Percentiles rank a stretch among this genome's conserved stretches.
Conservation (phyloP, 2,113 vertebrate species). For the Telmatochromis sp. region DNA sequence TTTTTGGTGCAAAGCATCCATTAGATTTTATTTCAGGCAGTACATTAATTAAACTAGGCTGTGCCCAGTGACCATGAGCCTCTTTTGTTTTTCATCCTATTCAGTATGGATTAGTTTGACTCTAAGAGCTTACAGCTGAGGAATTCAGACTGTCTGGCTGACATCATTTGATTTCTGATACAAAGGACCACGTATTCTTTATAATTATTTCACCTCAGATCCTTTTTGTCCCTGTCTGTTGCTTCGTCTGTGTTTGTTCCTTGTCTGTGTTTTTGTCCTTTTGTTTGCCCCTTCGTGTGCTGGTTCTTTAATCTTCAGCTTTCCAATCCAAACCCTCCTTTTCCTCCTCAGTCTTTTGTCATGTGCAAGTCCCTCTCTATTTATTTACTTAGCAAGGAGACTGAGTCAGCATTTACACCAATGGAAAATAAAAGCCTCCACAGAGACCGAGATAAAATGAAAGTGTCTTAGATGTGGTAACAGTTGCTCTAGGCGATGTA, state of each 20-base stretch:
- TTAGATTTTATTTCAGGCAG: neutral
- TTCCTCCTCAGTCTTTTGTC: neutral
- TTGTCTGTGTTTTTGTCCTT: neutral
- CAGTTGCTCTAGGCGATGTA: neutral
- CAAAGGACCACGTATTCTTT: neutral
- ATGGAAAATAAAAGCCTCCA: constrained; percentile 6
- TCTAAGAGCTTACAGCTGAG: neutral
- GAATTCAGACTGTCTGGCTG: neutral
- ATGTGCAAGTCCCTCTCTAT: neutral
- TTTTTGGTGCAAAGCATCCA: neutral
- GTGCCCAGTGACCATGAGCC: neutral
- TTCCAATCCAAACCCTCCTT: neutral
- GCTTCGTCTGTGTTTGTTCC: neutral
- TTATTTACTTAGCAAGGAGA: neutral
- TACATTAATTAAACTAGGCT: neutral
- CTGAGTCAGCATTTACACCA: neutral
- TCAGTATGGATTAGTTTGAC: neutral
- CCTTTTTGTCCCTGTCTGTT: neutral
- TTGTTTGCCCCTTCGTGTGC: neutral
- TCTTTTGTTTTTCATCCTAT: neutral
- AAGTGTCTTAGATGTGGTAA: neutral
- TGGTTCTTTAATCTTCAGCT: neutral
- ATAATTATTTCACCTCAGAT: neutral
- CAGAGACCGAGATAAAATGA: neutral
- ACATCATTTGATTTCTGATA: neutral